Evolutionary conservation across 1,140 invertebrate species (phyloP).

Genomic region (Arctopsyche grandis): DNA sequence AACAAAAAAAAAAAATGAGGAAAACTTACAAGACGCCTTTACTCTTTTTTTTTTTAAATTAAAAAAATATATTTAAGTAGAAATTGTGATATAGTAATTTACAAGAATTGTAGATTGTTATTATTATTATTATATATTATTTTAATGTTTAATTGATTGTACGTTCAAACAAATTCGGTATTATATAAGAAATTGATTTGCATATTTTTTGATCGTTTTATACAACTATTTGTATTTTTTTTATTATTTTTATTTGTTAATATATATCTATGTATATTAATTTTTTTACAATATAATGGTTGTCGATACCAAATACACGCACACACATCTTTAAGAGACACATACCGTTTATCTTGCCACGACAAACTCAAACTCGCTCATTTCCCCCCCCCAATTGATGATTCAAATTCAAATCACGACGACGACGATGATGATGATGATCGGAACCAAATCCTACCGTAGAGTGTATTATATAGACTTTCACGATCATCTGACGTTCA

Average conservation of each 20-base stretch:
- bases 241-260: neutral
- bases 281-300: too few relatives aligned
- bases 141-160: constrained; percentile 28
- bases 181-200: constrained; percentile 33
- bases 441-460: too few relatives aligned
- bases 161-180: constrained; percentile 19
- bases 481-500: too few relatives aligned
- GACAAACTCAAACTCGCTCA: neutral
- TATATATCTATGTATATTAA: too few relatives aligned
- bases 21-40: neutral
- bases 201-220: constrained; percentile 15
- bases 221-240: constrained; percentile 10
- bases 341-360: neutral
- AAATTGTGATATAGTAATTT: constrained; percentile 55
- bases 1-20: neutral
- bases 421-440: too few relatives aligned
- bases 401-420: too few relatives aligned
- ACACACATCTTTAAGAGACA: neutral
- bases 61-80: constrained; percentile 50
- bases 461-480: too few relatives aligned
- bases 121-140: constrained; percentile 45
- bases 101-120: constrained; percentile 51
- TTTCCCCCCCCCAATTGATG: too few relatives aligned
- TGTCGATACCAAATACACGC: neutral
- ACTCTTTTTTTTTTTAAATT: constrained; percentile 18